Conservation (phyloP, 2,888 invertebrate species). For the Drosophila pegasa region DNA sequence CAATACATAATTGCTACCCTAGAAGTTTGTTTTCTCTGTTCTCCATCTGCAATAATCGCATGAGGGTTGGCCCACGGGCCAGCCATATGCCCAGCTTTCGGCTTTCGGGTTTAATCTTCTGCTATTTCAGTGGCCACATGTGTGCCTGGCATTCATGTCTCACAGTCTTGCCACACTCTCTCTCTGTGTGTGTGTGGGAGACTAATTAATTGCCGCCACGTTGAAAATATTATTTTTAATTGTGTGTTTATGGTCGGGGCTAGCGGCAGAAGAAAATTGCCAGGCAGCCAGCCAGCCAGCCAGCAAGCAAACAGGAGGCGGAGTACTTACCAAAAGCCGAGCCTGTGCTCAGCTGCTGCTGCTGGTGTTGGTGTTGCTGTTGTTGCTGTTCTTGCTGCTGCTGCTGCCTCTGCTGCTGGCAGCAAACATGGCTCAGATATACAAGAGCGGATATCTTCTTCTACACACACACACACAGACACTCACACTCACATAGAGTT, state of each 20-base stretch:
- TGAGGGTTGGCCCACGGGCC: conserved; percentile 1
- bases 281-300: background rate
- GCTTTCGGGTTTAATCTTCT: conserved; percentile 16
- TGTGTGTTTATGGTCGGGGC: conserved; percentile 77
- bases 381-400: conserved; percentile 10
- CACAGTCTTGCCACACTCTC: conserved; percentile 8
- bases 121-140: conserved; percentile 32
- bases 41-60: conserved; percentile 32
- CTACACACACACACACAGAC: conserved; percentile 10
- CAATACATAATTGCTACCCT: conserved; percentile 15
- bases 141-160: conserved; percentile 38
- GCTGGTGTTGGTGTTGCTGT: conserved; percentile 8
- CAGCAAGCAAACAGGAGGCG: conserved; percentile 15
- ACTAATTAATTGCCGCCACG: conserved; percentile 83
- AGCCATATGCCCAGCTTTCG: conserved; percentile 9
- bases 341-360: conserved; percentile 36
- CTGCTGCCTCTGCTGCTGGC: conserved; percentile 34
- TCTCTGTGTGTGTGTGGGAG: conserved; percentile 34
- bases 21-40: conserved; percentile 7
- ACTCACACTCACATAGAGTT: conserved; percentile 13
- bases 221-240: conserved; percentile 83
- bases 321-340: conserved; percentile 28
- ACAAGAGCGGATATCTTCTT: conserved; percentile 31
- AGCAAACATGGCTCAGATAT: conserved; percentile 47
- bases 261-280: conserved; percentile 20